Base-by-base conservation (phyloP, 2,113 vertebrate genomes). In the Oxyura jamaicensis region DNA sequence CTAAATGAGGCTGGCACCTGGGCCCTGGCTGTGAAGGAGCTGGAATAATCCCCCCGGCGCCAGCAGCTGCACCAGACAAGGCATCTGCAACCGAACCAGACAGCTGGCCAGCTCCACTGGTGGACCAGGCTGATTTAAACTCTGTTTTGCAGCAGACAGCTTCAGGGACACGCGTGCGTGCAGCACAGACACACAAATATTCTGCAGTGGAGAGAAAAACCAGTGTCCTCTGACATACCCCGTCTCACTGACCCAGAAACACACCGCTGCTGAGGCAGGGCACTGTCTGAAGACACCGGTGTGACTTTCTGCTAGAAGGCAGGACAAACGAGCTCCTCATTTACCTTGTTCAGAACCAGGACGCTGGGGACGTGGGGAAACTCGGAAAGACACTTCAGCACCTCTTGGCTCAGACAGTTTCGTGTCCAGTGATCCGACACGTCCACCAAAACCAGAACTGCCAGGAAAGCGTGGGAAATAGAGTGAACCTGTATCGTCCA, bases 291-390 rank as follows among this genome's bases (percentile, higher is more conserved):
- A 74, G 39, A 10, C 15, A 6, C 8, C 19, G 3, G 26, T 0
- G 0, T n/a, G 26, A 69, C 5, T 0, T 1, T 3, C 6, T 3
- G 20, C 20, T 1, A 22, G 46, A n/a, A 79, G 22, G 68, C 31
- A 77, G 41, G 29, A 79, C 19, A 33, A 62, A 55, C 0, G 1
- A 71, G 59, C 28, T 86, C 16, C 31, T 69, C 11, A 1, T 76
- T 97, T 93, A 99, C 99, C 98, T 99, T 99, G 96, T 99, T 99
- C 90, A 99, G 97, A 73, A 99, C 98, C 33, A 99, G 98, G 67
- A 99, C 53, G 15, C 99, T 98, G 63, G 99, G 99, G 83, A 98
- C 95, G 48, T 98, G 83, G 3, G 98, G 96, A 71, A 99, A 98
- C 74, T 92, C 55, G 21, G 98, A 95, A 13, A 99, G 96, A 76